A percentile compares a stretch with the other conserved stretches of the same genome.
phyloP scores from a whole-genome alignment of 2,113 vertebrate species.

The Cynoglossus semilaevis region DNA sequence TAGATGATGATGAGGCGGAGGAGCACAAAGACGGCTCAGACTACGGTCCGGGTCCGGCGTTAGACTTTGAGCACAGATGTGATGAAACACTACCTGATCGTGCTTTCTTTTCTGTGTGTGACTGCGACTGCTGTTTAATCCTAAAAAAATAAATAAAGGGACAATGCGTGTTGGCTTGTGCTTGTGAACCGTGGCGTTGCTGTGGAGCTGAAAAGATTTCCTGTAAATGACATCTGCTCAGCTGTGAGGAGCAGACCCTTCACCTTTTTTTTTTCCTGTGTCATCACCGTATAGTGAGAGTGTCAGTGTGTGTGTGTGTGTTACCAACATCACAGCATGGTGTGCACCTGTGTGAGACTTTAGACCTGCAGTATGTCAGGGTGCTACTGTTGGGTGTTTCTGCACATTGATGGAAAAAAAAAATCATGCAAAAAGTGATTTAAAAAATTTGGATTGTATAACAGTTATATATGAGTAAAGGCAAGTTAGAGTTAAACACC shows the following conservation, averaged over 20 bases:
- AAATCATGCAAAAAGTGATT: background rate
- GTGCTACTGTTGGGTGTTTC: conserved; percentile 1
- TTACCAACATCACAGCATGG: conserved; percentile 59
- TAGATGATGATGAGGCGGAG: conserved; percentile 33
- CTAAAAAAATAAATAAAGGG: conserved; percentile 21
- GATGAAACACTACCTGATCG: conserved; percentile 8
- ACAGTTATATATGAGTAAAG: background rate
- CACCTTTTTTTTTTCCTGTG: conserved; percentile 49
- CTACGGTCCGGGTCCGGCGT: conserved; percentile 13
- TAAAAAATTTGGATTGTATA: background rate
- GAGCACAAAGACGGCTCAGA: conserved; percentile 59
- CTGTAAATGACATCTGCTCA: conserved; percentile 36
- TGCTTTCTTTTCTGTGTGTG: conserved; percentile 26
- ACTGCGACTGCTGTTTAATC: conserved; percentile 17
- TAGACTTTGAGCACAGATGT: conserved; percentile 32
- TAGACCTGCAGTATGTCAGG: conserved; percentile 23
- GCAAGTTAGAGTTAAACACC: no score
- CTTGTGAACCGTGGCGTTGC: conserved; percentile 26
- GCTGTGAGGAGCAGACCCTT: conserved; percentile 23
- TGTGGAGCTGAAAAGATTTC: conserved; percentile 9
- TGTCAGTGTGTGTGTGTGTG: conserved; percentile 15
- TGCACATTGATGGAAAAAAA: background rate
- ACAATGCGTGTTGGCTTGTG: conserved; percentile 7
- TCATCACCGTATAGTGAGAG: conserved; percentile 30
- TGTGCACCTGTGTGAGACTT: conserved; percentile 25